Percentiles rank a stretch among this genome's conserved stretches.
These are phyloP conservation scores for Dasysyrphus tricinctus DNA, from an alignment of 2,888 invertebrate genomes.

Conservation along the genomic window DNA sequence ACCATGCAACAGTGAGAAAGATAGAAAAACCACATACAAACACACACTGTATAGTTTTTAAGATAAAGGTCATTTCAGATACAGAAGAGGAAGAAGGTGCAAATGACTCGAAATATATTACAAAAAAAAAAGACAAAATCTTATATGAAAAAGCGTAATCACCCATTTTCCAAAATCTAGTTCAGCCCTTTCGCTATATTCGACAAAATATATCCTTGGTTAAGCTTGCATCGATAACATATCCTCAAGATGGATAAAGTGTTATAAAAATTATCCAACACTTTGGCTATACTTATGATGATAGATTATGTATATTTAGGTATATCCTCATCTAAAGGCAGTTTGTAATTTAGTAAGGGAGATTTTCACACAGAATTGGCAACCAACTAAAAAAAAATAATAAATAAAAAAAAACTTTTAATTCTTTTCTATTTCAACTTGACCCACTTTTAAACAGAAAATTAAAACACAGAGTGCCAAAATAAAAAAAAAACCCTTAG, in stretches of 20 bases:
- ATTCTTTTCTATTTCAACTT: conserved; percentile 44
- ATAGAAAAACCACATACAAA: conserved; percentile 8
- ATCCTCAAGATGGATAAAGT: conserved; percentile 19
- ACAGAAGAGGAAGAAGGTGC: conserved; percentile 1
- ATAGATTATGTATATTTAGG: conserved; percentile 10
- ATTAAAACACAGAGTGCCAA: conserved; percentile 32
- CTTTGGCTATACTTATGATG: neutral
- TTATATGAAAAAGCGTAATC: conserved; percentile 53
- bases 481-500: conserved; percentile 11
- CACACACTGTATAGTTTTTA: neutral
- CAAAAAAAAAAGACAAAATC: conserved; percentile 4
- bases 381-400: conserved; percentile 27
- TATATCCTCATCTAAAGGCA: conserved; percentile 3
- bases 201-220: conserved; percentile 5
- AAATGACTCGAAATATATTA: neutral
- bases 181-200: conserved; percentile 7
- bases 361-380: conserved; percentile 34
- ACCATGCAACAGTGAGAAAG: conserved; percentile 34
- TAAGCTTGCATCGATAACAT: conserved; percentile 7
- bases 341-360: neutral
- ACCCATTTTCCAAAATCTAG: conserved; percentile 62
- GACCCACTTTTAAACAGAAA: conserved; percentile 62
- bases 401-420: conserved; percentile 5
- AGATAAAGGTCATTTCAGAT: conserved; percentile 8
- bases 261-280: conserved; percentile 24